Evolutionary conservation across 2,888 invertebrate species (phyloP).

Genomic region (Ennomos fuscantarius): DNA sequence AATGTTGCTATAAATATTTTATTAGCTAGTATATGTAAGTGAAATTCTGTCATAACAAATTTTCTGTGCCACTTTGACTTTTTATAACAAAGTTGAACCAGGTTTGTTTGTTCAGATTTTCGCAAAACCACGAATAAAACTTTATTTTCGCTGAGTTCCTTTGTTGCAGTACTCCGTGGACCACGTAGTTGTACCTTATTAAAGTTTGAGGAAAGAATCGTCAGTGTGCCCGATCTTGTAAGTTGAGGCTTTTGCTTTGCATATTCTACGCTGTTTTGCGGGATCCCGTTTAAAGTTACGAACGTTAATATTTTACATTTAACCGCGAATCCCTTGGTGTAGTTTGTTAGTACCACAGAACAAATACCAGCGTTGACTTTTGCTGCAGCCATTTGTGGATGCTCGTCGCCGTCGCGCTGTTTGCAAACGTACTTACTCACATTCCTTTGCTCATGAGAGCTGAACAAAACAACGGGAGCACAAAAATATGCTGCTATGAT

Average conservation of each 20-base stretch:
- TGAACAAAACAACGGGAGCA: slow-evolving; percentile 41
- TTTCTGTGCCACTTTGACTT: slow-evolving; percentile 13
- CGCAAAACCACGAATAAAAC: slow-evolving; percentile 34
- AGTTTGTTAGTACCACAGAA: slow-evolving; percentile 55
- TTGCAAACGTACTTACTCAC: slow-evolving; percentile 55
- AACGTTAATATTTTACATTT: slow-evolving; percentile 47
- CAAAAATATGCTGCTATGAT: slow-evolving; percentile 20
- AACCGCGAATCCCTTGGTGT: slow-evolving; percentile 44
- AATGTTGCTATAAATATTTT: slow-evolving; percentile 17
- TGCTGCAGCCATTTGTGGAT: slow-evolving; percentile 54
- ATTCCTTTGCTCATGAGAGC: slow-evolving; percentile 52
- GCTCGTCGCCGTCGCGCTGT: slow-evolving; percentile 45
- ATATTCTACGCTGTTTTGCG: slow-evolving; percentile 29
- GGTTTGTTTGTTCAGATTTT: slow-evolving; percentile 31
- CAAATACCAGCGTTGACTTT: slow-evolving; percentile 52
- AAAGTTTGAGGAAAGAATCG: slow-evolving; percentile 33
- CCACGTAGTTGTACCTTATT: slow-evolving; percentile 35
- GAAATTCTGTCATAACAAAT: slow-evolving; percentile 5
- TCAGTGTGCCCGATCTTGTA: slow-evolving; percentile 36
- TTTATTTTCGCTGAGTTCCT: slow-evolving; percentile 32
- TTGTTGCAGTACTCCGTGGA: slow-evolving; percentile 35
- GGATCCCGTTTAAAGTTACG: slow-evolving; percentile 26
- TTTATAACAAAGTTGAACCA: slow-evolving; percentile 23
- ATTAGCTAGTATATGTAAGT: slow-evolving; percentile 5
- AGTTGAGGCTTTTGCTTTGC: slow-evolving; percentile 27